phyloP scores from a whole-genome alignment of 1,140 invertebrate species.

The Metaphire vulgaris region DNA sequence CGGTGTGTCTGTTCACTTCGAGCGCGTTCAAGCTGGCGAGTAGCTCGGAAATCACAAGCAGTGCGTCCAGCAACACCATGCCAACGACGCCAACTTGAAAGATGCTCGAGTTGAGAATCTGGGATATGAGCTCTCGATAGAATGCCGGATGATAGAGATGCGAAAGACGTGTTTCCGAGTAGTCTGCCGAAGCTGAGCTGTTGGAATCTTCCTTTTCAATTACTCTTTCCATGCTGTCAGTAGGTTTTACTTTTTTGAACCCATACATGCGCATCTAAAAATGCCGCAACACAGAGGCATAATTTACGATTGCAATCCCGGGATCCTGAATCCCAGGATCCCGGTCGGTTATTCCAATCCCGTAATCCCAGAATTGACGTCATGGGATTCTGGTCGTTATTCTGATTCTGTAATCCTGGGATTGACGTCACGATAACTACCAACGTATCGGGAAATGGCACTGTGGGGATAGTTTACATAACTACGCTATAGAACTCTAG shows the following conservation, averaged over 20 bases:
- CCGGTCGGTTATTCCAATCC: no score
- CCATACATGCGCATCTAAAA: constrained; percentile 47
- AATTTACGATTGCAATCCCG: no score
- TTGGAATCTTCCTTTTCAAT: constrained; percentile 49
- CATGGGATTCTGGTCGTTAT: no score
- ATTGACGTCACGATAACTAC: no score
- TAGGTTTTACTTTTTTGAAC: constrained; percentile 35
- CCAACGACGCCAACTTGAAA: constrained; percentile 46
- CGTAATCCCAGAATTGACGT: no score
- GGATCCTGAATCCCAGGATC: no score
- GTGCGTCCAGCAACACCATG: constrained; percentile 46
- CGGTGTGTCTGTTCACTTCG: constrained; percentile 20
- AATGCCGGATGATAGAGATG: constrained; percentile 34
- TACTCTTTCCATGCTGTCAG: constrained; percentile 46
- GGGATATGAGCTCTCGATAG: constrained; percentile 33
- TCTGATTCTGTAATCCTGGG: no score
- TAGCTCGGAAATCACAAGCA: constrained; percentile 47
- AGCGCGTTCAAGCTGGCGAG: constrained; percentile 43
- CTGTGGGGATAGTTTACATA: no score
- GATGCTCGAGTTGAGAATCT: constrained; percentile 42
- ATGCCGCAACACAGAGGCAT: no score
- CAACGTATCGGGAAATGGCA: no score
- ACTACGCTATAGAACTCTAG: no score
- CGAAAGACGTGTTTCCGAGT: constrained; percentile 39
- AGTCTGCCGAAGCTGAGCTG: constrained; percentile 43